Conservation (phyloP, 1,140 invertebrate genomes). For the Ceratina japonica region DNA sequence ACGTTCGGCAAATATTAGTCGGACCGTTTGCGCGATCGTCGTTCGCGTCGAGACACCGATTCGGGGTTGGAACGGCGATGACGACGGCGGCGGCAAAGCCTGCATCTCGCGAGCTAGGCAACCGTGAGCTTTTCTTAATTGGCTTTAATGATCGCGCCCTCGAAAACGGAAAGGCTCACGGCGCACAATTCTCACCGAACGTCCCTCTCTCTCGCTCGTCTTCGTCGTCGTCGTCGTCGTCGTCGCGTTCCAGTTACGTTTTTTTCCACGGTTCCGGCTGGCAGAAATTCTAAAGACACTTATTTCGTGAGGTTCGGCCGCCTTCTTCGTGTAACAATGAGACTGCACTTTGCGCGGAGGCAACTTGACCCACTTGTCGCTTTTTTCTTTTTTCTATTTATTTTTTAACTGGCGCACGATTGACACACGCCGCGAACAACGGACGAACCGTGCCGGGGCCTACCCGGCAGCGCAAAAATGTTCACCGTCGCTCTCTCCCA, state of each 20-base stretch:
- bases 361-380: slow-evolving; percentile 55
- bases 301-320: slow-evolving; percentile 52
- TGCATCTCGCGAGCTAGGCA: too few species aligned
- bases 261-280: slow-evolving; percentile 28
- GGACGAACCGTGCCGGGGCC: neutral
- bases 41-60: neutral
- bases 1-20: too few species aligned
- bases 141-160: slow-evolving; percentile 35
- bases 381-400: slow-evolving; percentile 28
- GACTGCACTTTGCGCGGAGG: slow-evolving; percentile 41
- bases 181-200: slow-evolving; percentile 23
- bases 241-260: slow-evolving; percentile 44
- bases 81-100: too few species aligned
- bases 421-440: slow-evolving; percentile 1
- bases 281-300: slow-evolving; percentile 56
- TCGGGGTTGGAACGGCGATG: too few species aligned
- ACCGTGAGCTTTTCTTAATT: slow-evolving; percentile 13
- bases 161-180: slow-evolving; percentile 16
- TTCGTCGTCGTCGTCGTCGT: neutral
- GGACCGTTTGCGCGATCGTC: too few species aligned
- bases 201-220: neutral
- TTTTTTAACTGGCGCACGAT: slow-evolving; percentile 15
- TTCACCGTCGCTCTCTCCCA: neutral
- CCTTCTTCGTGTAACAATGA: slow-evolving; percentile 53
- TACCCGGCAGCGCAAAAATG: neutral